Base-by-base conservation (phyloP, 2,113 vertebrate species). In the Shinisaurus crocodilurus region DNA sequence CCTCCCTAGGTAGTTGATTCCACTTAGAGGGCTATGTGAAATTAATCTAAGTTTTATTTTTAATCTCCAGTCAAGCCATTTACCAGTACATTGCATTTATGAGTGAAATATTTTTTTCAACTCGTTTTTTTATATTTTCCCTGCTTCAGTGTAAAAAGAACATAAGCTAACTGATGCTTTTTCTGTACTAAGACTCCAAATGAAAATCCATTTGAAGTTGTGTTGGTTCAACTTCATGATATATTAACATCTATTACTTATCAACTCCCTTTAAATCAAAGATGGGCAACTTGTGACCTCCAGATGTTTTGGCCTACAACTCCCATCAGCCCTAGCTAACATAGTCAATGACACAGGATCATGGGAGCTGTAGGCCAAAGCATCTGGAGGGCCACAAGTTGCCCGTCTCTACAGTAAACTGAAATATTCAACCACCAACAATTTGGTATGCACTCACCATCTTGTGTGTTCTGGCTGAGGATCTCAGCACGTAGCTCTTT, bases 401-500 rank as follows among this genome's bases (percentile, higher is more conserved):
- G 60, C 16, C 16, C 60, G 12, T 18, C 16, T 12, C 60, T 63
- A 18, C 18, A 63, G 20, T 86, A 94, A 57, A 93, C 54, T 43
- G 85, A 72, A 92, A 82, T 60, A 32, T 85, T 90, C 1, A 7
- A 63, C 29, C 92, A 83, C 54, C 67, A 13, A 25, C 74, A 72
- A n/a, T 86, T 91, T 90, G 72, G 83, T 92, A 89, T 67, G 90
- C 25, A 86, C 98, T 98, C 91, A 99, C 99, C 97, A 2, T 98
- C 97, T 91, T 98, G 98, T 82, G 98, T 99, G 96, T 98, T 98
- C 74, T 97, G 94, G 89, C 95, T 99, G 25, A 98, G 98, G 92
- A 99, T 97, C 83, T 97, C 95, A 77, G 97, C 95, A 63, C 48
- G 91, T 45, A 99, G 97, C 77, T 98, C 97, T 95, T 98, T 97